Base-by-base conservation (phyloP, 37 sponge, comb jelly and placozoan species). In the Geodia barretti region DNA sequence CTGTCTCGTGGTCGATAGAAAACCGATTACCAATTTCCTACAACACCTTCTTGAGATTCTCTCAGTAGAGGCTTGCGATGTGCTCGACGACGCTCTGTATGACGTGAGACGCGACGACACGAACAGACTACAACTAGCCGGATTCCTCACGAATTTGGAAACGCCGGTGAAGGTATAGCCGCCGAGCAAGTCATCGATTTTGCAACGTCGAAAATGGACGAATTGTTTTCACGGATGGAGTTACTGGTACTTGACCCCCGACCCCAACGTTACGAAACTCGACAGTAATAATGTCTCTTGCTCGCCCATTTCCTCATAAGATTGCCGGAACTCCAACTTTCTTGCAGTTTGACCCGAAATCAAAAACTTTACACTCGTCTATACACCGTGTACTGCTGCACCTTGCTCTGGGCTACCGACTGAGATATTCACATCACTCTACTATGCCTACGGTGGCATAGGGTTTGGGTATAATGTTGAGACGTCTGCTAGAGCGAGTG, bases 61-160 rank as follows among this genome's bases (percentile, higher is more conserved):
- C 19, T 38, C 41, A 31, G 58, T 76, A 20, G 72, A 31, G 1
- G 17, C 61, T 0, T 88, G 89, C 74, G 78, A 88, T 67, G 9
- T 77, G 1, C 8, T 71, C 7, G 43, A 83, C 62, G 83, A 82
- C 39, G 70, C 41, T 35, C 37, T 88, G 70, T 83, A 81, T 62
- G 47, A 81, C 59, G 58, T 72, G 14, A 70, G 89, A 28, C 34
- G 67, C 17, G 42, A 62, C 65, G 89, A 88, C 54, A 71, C 71
- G 25, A 25, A 37, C 25, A 58, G 63, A 29, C 60, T 88, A 25
- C 35, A 61, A 34, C 34, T 88, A 54, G 78, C 79, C 36, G 89
- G 89, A 54, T 88, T 88, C 68, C 40, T 88, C 24, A 88, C 89
- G 2, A 88, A 60, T 88, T 85, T 85, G 86, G 86, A 32, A 70